A percentile compares a stretch with the other conserved stretches of the same genome.
These are phyloP conservation scores for Melopsittacus undulatus DNA, from an alignment of 2,797 vertebrate species.

Conservation along the genomic window DNA sequence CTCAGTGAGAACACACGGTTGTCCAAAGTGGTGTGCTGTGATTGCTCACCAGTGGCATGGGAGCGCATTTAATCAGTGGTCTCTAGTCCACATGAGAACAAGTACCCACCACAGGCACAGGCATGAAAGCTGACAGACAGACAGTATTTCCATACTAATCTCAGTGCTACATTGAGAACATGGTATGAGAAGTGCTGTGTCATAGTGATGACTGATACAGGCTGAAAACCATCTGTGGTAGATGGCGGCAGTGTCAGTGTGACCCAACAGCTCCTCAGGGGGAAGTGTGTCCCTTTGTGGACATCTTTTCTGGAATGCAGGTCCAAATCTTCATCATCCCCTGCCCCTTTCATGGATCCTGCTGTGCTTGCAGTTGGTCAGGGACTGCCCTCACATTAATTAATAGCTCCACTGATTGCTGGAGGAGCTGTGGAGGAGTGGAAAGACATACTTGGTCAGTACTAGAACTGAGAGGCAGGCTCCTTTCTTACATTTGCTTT, in stretches of 20 bases:
- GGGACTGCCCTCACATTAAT: neutral
- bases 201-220: neutral
- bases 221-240: neutral
- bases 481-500: neutral
- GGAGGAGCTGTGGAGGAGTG: neutral
- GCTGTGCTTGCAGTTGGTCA: rapidly evolving
- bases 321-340: slow-evolving; percentile 6
- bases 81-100: neutral
- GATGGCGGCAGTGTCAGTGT: neutral
- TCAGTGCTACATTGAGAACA: neutral
- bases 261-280: neutral
- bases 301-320: neutral
- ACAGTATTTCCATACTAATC: neutral
- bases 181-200: neutral
- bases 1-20: slow-evolving; percentile 9
- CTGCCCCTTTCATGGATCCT: neutral
- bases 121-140: neutral
- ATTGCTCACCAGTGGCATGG: neutral
- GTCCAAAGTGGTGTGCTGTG: slow-evolving; percentile 4
- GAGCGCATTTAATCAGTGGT: neutral
- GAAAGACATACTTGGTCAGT: neutral
- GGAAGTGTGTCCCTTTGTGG: neutral
- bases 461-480: neutral
- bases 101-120: neutral
- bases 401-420: neutral